Percentiles rank a stretch among this genome's conserved stretches.
phyloP scores from a whole-genome alignment of 37 sponge, comb jelly and placozoan genomes.

The Eunapius fragilis region DNA sequence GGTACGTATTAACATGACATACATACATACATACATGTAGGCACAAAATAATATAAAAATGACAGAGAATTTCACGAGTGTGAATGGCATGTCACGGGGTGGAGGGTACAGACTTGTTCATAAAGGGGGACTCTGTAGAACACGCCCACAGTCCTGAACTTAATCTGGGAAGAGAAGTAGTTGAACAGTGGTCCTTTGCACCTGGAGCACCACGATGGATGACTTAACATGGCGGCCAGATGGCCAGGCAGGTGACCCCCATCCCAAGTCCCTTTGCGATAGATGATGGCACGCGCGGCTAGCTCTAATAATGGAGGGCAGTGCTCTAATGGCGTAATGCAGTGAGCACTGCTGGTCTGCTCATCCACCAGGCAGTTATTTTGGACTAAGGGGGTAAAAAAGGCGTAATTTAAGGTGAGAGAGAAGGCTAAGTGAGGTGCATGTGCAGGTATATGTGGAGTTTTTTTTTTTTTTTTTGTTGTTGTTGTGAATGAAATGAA shows the following conservation, averaged over 20 bases:
- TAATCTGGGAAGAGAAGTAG: constrained; percentile 29
- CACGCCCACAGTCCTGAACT: constrained; percentile 40
- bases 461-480: too few species aligned
- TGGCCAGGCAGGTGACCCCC: constrained; percentile 38
- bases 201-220: constrained; percentile 34
- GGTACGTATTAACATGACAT: too few species aligned
- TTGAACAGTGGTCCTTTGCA: constrained; percentile 63
- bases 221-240: constrained; percentile 58
- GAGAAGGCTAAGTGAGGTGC: too few species aligned
- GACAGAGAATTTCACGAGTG: background rate
- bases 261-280: constrained; percentile 3
- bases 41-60: too few species aligned
- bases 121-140: constrained; percentile 12
- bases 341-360: background rate
- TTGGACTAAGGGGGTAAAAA: constrained; percentile 37
- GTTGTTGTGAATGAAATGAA: background rate
- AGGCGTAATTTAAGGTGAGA: background rate
- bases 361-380: constrained; percentile 56
- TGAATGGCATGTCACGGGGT: background rate
- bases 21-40: too few species aligned
- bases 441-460: background rate
- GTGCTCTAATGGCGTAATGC: constrained; percentile 6
- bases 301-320: constrained; percentile 54
- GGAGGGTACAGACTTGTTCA: background rate
- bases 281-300: constrained; percentile 23